Base-by-base conservation (phyloP, 2,888 invertebrate genomes). In the Erebia aethiops region DNA sequence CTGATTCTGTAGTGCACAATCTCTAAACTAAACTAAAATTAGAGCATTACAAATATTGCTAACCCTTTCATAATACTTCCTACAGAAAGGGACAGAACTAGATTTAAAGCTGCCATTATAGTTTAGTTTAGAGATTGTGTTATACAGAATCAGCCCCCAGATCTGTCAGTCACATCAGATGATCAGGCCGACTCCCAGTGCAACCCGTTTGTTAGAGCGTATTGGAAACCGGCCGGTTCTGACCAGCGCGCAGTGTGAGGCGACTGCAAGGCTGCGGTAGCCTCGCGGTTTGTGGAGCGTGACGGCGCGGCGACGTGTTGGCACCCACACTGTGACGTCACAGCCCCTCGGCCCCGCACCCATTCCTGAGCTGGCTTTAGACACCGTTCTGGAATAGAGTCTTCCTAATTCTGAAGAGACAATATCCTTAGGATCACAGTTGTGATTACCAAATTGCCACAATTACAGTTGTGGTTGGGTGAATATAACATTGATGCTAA, bases 231-330 rank as follows among this genome's bases (percentile, higher is more conserved):
- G 72, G 69, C 61, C 72, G 72, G 90, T 90, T 90, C 87, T 89
- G 82, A 83, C 83, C 83, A 86, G 87, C 87, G 91, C 84, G 90
- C 91, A 90, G 90, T 89, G 91, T 90, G 88, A 91, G 89, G 86
- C 90, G 80, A 80, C 90, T 86, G 84, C 92, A 92, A 93, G 93
- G 92, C 88, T 92, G 88, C 87, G 81, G 82, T 86, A 91, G 85
- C 92, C 93, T 92, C 90, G 92, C 84, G 82, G 91, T 92, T 92
- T 92, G 92, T 93, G 92, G 92, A 93, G 92, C 93, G 90, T 90
- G 90, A 92, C 93, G 89, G 85, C 89, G 89, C 93, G 89, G 85
- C 89, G 89, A 91, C 92, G 92, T 92, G 92, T 88, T 82, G 89
- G 92, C 92, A 92, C 92, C 92, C 91, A 91, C 83, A 80, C 77